Evolutionary conservation across 1,140 invertebrate species (phyloP).

Genomic region (Aphelenchoides fujianensis): DNA sequence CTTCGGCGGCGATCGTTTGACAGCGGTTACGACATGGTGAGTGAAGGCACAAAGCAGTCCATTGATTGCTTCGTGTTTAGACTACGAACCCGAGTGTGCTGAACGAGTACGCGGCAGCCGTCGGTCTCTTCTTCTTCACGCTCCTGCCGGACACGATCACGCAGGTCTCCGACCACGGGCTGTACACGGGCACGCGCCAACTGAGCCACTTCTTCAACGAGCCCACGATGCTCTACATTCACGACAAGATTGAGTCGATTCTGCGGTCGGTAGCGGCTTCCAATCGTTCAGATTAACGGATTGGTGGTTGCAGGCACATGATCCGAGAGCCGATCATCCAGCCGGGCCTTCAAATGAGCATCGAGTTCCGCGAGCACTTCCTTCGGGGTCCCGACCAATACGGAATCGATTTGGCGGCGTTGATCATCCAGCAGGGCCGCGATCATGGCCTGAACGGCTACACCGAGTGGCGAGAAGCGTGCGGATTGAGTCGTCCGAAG

Average conservation of each 20-base stretch:
- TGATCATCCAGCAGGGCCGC: slow-evolving; percentile 73
- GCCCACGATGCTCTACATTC: slow-evolving; percentile 45
- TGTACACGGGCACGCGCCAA: slow-evolving; percentile 16
- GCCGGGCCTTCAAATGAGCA: slow-evolving; percentile 46
- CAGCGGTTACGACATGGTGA: slow-evolving; percentile 57
- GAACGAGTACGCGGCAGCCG: slow-evolving; percentile 57
- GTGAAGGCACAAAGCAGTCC: not conserved
- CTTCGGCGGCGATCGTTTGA: slow-evolving; percentile 48
- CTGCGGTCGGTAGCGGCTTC: slow-evolving; percentile 21
- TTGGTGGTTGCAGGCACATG: slow-evolving; percentile 22
- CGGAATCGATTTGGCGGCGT: slow-evolving; percentile 66
- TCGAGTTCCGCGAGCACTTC: slow-evolving; percentile 47
- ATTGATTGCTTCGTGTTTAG: slow-evolving; percentile 31
- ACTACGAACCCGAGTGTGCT: slow-evolving; percentile 51
- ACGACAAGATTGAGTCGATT: slow-evolving; percentile 29
- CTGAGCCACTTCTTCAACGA: slow-evolving; percentile 48
- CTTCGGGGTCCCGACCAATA: slow-evolving; percentile 38
- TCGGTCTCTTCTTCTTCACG: slow-evolving; percentile 56
- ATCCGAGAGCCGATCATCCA: slow-evolving; percentile 42
- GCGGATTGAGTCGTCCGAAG: slow-evolving; percentile 29
- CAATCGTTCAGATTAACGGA: slow-evolving; percentile 7
- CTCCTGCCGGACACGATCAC: slow-evolving; percentile 48
- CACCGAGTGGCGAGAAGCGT: slow-evolving; percentile 64
- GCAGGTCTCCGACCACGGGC: slow-evolving; percentile 29
- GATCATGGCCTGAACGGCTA: slow-evolving; percentile 82